phyloP scores from a whole-genome alignment of 2,113 vertebrate genomes.

The Penelope pileata region DNA sequence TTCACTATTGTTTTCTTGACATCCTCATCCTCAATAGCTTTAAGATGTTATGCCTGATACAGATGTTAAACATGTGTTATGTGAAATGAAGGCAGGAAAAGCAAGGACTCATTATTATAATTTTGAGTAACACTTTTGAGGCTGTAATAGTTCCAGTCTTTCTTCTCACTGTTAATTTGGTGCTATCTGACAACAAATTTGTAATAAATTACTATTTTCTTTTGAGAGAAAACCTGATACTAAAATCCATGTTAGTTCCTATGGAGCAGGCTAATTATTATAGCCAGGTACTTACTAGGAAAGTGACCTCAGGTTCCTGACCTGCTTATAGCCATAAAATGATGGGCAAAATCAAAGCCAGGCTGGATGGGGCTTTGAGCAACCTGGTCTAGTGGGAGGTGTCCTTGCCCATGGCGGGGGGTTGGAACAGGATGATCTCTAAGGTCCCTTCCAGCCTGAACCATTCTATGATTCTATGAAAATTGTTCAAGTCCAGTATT shows the following conservation, averaged over 20 bases:
- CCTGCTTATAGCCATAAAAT: neutral
- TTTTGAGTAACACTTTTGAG: neutral
- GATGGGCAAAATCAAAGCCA: neutral
- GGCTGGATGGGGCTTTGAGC: too few species aligned
- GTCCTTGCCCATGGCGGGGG: too few species aligned
- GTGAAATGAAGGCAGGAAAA: slow-evolving; percentile 32
- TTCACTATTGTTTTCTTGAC: slow-evolving; percentile 62
- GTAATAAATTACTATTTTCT: neutral
- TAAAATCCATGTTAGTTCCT: neutral
- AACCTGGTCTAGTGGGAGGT: too few species aligned
- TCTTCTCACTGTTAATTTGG: neutral
- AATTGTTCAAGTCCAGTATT: neutral
- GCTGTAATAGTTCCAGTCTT: neutral
- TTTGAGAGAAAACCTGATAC: neutral
- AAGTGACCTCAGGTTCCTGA: neutral
- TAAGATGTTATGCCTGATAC: slow-evolving; percentile 22
- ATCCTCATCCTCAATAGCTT: slow-evolving; percentile 54
- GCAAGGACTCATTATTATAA: slow-evolving; percentile 2
- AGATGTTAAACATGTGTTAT: slow-evolving; percentile 27
- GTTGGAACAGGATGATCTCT: too few species aligned
- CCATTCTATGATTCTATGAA: too few species aligned
- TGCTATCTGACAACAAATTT: neutral
- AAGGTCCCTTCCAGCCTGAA: too few species aligned
- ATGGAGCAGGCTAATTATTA: neutral
- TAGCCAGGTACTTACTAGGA: neutral